Conservation (phyloP, 2,797 vertebrate genomes). For the Chaetodon trifasciatus region DNA sequence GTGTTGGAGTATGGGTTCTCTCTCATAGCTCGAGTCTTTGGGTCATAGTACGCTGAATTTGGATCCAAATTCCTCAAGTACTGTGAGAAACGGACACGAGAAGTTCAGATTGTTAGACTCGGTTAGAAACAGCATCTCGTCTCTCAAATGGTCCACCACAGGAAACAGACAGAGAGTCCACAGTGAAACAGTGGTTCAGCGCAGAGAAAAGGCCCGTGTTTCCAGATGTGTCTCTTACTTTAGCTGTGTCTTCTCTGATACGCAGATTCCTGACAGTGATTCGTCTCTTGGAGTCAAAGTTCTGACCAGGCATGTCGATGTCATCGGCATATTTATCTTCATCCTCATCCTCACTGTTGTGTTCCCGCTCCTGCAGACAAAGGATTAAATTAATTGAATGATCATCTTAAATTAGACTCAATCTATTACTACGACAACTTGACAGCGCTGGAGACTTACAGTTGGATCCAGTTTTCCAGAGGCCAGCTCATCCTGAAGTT, state of each 20-base stretch:
- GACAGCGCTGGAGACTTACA: conserved; percentile 81
- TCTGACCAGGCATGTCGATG: conserved; percentile 99
- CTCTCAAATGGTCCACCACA: background rate
- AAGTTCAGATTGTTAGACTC: background rate
- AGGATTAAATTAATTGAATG: background rate
- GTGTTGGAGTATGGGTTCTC: conserved; percentile 97
- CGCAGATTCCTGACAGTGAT: conserved; percentile 98
- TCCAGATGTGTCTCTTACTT: conserved; percentile 85
- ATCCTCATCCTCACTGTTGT: conserved; percentile 97
- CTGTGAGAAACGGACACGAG: conserved; percentile 75
- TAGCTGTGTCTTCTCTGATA: conserved; percentile 98
- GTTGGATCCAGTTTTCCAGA: conserved; percentile 95
- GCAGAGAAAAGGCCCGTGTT: background rate
- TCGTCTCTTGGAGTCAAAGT: conserved; percentile 98
- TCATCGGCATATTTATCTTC: conserved; percentile 99
- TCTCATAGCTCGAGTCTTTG: conserved; percentile 99
- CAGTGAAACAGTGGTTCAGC: background rate
- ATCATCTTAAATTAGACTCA: background rate
- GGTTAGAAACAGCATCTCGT: background rate
- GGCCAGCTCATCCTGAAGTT: conserved; percentile 96
- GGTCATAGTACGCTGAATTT: conserved; percentile 98
- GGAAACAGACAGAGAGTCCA: background rate
- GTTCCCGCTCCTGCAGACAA: conserved; percentile 91
- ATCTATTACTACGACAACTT: background rate
- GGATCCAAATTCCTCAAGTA: conserved; percentile 98